phyloP scores from a whole-genome alignment of 2,888 invertebrate genomes.

The Trichacis sp. region DNA sequence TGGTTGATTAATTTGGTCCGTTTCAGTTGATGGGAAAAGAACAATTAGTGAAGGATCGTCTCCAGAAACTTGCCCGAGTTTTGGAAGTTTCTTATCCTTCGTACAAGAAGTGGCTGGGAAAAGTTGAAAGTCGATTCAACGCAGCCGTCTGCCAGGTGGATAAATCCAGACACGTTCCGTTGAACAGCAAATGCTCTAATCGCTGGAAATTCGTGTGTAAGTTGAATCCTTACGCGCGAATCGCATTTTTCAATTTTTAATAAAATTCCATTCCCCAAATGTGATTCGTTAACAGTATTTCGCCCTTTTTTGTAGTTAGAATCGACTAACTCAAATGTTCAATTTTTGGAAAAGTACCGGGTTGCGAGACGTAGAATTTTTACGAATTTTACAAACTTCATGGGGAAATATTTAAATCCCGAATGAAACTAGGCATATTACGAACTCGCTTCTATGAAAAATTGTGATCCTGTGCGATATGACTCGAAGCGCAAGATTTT shows the following conservation, averaged over 20 bases:
- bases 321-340: too few relatives aligned
- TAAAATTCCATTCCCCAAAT: too few relatives aligned
- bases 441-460: too few relatives aligned
- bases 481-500: not conserved
- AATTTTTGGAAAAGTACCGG: not conserved
- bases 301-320: too few relatives aligned
- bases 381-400: not conserved
- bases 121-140: conserved; percentile 51
- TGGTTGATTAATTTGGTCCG: too few relatives aligned
- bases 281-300: too few relatives aligned
- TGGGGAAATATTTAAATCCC: too few relatives aligned
- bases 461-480: too few relatives aligned
- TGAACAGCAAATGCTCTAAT: conserved; percentile 57
- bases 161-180: conserved; percentile 53
- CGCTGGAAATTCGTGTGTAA: conserved; percentile 66
- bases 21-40: conserved; percentile 57
- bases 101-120: conserved; percentile 61
- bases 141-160: conserved; percentile 61
- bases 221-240: conserved; percentile 46
- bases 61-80: conserved; percentile 60
- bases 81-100: conserved; percentile 61
- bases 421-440: too few relatives aligned
- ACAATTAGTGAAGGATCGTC: conserved; percentile 55
- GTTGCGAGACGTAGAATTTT: not conserved
- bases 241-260: too few relatives aligned